phyloP scores from a whole-genome alignment of 2,113 vertebrate species.

The Hymenochirus boettgeri region DNA sequence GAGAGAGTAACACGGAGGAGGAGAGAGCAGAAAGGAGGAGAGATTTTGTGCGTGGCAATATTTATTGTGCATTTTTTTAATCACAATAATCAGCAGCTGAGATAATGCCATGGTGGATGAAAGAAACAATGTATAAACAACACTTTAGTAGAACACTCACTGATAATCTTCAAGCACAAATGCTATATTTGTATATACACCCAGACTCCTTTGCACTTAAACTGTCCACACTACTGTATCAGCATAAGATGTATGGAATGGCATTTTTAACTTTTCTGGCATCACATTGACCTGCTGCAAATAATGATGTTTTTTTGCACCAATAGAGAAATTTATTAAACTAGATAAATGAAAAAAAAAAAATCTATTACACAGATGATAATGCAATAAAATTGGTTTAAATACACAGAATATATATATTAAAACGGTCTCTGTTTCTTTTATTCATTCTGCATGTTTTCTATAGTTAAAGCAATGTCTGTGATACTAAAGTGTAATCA shows the following conservation, averaged over 20 bases:
- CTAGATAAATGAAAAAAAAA: slow-evolving; percentile 11
- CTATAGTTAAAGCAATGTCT: too few relatives aligned
- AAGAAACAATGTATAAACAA: slow-evolving; percentile 16
- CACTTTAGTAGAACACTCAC: slow-evolving; percentile 14
- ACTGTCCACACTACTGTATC: slow-evolving; percentile 28
- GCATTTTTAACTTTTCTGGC: slow-evolving; percentile 11
- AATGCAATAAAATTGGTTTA: slow-evolving; percentile 41
- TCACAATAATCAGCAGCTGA: too few relatives aligned
- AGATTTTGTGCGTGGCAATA: too few relatives aligned
- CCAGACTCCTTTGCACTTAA: slow-evolving; percentile 31
- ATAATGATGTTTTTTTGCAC: slow-evolving; percentile 28
- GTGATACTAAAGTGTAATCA: too few relatives aligned
- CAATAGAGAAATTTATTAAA: slow-evolving; percentile 19
- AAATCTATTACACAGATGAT: slow-evolving; percentile 30
- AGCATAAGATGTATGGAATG: slow-evolving; percentile 14
- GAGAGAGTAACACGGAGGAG: too few relatives aligned
- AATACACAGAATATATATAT: slow-evolving; percentile 39
- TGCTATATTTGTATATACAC: slow-evolving; percentile 24
- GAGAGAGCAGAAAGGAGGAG: too few relatives aligned
- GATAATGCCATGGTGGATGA: neutral
- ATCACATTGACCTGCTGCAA: slow-evolving; percentile 23
- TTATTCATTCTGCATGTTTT: too few relatives aligned
- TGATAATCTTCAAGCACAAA: slow-evolving; percentile 21
- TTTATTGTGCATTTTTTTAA: too few relatives aligned
- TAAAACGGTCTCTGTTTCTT: slow-evolving; percentile 16